Conservation (phyloP, 2,888 invertebrate genomes). For the Panopea generosa region DNA sequence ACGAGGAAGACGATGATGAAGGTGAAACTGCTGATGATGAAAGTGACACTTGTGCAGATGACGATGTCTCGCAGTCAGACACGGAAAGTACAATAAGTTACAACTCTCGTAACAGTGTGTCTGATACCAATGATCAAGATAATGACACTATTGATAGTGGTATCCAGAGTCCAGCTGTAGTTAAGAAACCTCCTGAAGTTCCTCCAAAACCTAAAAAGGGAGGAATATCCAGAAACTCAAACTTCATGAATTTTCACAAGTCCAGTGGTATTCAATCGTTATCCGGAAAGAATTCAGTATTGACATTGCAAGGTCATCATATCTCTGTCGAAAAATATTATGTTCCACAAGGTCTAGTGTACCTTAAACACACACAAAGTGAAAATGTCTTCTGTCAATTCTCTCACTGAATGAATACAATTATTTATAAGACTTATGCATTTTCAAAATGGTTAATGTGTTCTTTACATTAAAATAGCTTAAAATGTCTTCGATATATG, state of each 20-base stretch:
- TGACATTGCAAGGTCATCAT: constrained; percentile 52
- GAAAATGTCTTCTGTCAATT: constrained; percentile 60
- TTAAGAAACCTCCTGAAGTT: constrained; percentile 15
- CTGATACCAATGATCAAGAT: constrained; percentile 17
- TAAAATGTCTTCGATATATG: no score
- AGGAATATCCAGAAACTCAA: constrained; percentile 43
- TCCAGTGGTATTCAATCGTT: constrained; percentile 25
- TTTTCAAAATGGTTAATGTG: no score
- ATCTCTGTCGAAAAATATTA: constrained; percentile 50
- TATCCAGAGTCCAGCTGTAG: constrained; percentile 23
- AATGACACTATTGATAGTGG: constrained; percentile 26
- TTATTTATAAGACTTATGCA: no score
- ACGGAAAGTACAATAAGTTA: constrained; percentile 52
- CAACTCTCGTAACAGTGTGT: constrained; percentile 11
- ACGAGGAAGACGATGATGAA: constrained; percentile 19
- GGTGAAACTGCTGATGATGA: constrained; percentile 20
- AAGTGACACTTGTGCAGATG: neutral
- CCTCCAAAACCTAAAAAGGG: constrained; percentile 44
- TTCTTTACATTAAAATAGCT: no score
- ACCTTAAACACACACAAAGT: constrained; percentile 50
- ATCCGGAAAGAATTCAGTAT: constrained; percentile 22
- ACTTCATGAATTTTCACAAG: constrained; percentile 50
- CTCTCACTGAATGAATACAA: constrained; percentile 36
- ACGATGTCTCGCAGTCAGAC: constrained; percentile 13
- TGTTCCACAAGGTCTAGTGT: constrained; percentile 51